Base-by-base conservation (phyloP, 2,888 invertebrate species). In the Shargacucullia verbasci region DNA sequence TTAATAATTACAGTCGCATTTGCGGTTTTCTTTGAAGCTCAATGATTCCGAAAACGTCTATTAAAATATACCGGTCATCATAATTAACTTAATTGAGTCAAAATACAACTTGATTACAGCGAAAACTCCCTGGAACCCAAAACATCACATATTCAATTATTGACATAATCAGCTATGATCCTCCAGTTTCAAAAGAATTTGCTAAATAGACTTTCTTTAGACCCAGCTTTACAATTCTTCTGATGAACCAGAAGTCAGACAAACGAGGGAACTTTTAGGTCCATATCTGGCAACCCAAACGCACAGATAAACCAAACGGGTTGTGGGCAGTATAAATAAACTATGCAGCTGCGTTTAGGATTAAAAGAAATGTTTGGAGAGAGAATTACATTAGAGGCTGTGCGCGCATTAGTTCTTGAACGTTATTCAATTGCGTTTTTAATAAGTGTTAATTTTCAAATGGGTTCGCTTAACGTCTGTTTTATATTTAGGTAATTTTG, bases 281-380 rank as follows among this genome's bases (percentile, higher is more conserved):
- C 46, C 38, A 41, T 63, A 70, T 44, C 71, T 64, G 73, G 68
- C 61, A 74, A 74, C 73, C 55, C 75, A 41, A 45, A 44, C 39
- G 40, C 33, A 64, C 35, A 69, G 62, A 74, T 65, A 63, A 69
- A 74, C 58, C 55, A 71, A 80, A 76, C 80, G 73, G 77, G 81
- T 79, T 80, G 71, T 63, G 62, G 79, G 64, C 67, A 75, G 76
- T 79, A 77, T 78, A 77, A 81, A 81, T 81, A 81, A 79, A 77
- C 73, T 70, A 77, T 73, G 64, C 73, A 73, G 73, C 78, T 74
- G 78, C 71, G 69, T 74, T 76, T 72, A 76, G 74, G 62, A 79
- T 76, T 80, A 73, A 74, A 77, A 70, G 74, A 78, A 76, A 80
- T 74, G 73, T 75, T 78, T 78, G 69, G 68, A 73, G 68, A 76